Evolutionary conservation across 2,888 invertebrate species (phyloP), one percentile per base, ranked within the genome.

Genomic region (Torymus auratus): DNA sequence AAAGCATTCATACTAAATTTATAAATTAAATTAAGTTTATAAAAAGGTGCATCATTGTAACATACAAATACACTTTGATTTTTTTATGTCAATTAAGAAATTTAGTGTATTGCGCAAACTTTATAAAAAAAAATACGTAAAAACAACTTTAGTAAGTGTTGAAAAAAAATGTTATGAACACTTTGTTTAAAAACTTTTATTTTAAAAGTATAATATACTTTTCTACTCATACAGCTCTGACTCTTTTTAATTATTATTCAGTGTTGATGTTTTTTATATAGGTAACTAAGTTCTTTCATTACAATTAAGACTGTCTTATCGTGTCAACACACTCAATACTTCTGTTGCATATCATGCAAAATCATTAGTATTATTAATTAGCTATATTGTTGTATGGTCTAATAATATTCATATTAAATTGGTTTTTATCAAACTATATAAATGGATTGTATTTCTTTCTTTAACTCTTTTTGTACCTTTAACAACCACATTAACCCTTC

Each of bases 381-480:
- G 41, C 4, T 70, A 56, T 56, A 71, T 58, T 56, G 58, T 23
- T 77, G 50, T 70, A 62, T n/a, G 41, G 62, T 69, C 41, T 41
- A 55, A 76, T 50, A 69, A 55, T 62, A 62, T 28, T 28, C 69
- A 56, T 80, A 69, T 69, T 70, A 71, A 71, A 71, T 17, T 75
- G 53, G 53, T 75, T 80, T 80, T 80, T 80, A 71, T 67, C 13
- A 64, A 74, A 70, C 53, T 80, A 28, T 64, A 70, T n/a, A 74
- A 53, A 64, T 12, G 58, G 28, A 28, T 50, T 23, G 20, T 56
- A 55, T 20, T 56, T 52, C 61, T 13, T 60, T 71, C 11, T 7
- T 78, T 50, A 65, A 17, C 41, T 56, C 28, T 28, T 28, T 73
- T 71, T 78, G 65, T 68, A 78, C 68, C 61, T 68, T 28, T 65